Percentiles rank a stretch among this genome's conserved stretches.
These are phyloP conservation scores for Sminthurinus aureus DNA, from an alignment of 2,888 invertebrate genomes.

Conservation along the genomic window DNA sequence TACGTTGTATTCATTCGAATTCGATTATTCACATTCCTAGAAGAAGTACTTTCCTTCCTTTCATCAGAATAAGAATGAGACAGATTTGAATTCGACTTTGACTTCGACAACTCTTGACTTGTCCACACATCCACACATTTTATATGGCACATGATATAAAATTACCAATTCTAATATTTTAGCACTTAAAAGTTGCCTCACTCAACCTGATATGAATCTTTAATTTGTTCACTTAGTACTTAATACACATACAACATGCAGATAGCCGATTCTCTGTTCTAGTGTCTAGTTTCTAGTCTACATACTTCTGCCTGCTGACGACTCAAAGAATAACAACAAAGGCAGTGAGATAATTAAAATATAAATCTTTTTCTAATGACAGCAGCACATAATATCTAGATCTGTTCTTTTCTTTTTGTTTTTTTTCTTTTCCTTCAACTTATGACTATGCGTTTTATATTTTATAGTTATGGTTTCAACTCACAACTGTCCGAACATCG, in stretches of 20 bases:
- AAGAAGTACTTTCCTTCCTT: background rate
- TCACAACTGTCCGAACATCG: too few relatives aligned
- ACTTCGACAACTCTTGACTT: background rate
- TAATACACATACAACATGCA: too few relatives aligned
- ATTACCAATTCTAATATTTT: conserved; percentile 41
- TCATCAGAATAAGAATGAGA: background rate
- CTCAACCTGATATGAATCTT: conserved; percentile 38
- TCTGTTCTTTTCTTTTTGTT: background rate
- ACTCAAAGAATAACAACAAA: conserved; percentile 1
- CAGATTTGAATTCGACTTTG: background rate
- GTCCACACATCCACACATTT: background rate
- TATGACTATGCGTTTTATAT: background rate
- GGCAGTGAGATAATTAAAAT: conserved; percentile 39
- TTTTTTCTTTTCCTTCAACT: background rate
- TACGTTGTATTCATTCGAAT: too few relatives aligned
- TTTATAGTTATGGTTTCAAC: too few relatives aligned
- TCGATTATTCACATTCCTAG: background rate
- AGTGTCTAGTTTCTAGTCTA: too few relatives aligned
- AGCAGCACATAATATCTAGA: conserved; percentile 28
- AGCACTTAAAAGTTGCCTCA: conserved; percentile 41
- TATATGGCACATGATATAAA: conserved; percentile 11
- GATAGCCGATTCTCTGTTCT: too few relatives aligned
- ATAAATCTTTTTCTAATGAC: conserved; percentile 39
- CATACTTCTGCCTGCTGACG: too few relatives aligned
- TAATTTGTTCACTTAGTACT: conserved; percentile 32